phyloP scores from a whole-genome alignment of 2,797 vertebrate genomes.

The Syncerus caffer region DNA sequence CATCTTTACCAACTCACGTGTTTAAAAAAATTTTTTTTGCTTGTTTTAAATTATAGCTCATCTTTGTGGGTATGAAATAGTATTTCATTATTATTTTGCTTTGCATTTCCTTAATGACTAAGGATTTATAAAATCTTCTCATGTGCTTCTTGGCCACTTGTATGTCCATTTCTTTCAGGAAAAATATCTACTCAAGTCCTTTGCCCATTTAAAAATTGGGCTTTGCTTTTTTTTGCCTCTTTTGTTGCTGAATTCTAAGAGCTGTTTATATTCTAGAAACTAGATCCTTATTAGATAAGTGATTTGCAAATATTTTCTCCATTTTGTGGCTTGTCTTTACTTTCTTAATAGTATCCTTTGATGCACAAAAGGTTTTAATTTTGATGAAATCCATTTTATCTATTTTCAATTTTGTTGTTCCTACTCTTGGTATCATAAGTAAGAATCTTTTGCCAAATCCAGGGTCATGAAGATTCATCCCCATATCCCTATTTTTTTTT shows the following conservation, averaged over 20 bases:
- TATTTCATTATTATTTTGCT: neutral
- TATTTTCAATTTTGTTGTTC: neutral
- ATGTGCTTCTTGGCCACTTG: neutral
- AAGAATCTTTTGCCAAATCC: neutral
- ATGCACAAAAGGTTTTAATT: neutral
- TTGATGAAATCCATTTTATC: neutral
- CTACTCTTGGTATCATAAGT: neutral
- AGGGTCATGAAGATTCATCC: neutral
- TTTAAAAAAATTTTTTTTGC: neutral
- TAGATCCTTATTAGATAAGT: neutral
- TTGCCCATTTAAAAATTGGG: neutral
- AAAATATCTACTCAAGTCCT: neutral
- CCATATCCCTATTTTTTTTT: neutral
- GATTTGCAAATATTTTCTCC: neutral
- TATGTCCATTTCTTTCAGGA: neutral
- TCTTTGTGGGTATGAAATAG: neutral
- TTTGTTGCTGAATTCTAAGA: neutral
- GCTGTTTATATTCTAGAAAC: neutral
- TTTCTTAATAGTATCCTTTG: neutral
- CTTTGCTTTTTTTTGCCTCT: neutral
- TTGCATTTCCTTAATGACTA: neutral
- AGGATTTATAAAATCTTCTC: neutral
- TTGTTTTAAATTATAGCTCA: neutral
- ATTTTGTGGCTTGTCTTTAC: neutral
- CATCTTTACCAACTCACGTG: neutral